Evolutionary conservation across 1,140 invertebrate genomes (phyloP), one percentile per base, ranked within the genome.

Genomic region (Acromyrmex charruanus): DNA sequence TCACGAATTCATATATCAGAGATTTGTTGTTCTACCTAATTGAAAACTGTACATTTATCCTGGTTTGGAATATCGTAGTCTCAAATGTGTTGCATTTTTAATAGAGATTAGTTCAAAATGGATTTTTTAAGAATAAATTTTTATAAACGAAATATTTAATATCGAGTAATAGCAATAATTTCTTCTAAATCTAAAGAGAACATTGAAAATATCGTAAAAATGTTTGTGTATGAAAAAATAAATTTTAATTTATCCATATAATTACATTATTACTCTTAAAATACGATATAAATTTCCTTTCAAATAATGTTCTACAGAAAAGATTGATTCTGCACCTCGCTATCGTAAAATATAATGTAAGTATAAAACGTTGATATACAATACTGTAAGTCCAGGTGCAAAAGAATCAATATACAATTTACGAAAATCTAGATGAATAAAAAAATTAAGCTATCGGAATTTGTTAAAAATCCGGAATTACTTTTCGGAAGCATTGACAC

Each of bases 221-320:
- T n/a, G 9, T 44, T 44, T 2, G 9, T 44, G 28, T 4, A n/a
- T 3, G 3, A 65, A 9, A 28, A 35, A 65, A 5, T 79, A 6
- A 25, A 79, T 44, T 77, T 18, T 39, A 77, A 77, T 74, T 39
- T 58, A 79, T 51, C 44, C 58, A 39, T 21, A 31, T 63, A 25
- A 25, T 44, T 44, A 44, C 39, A 79, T 79, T 79, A 65, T 53
- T 66, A 44, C 21, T 53, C 7, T 21, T 28, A 7, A 51, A 79
- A 79, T 61, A 63, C 10, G 16, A 3, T 12, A 12, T 16, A 79
- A 51, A 79, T 66, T 79, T 44, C 6, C n/a, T 14, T 44, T 21
- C 7, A 28, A 49, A 63, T 21, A 14, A 77, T 21, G 6, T n/a
- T 5, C 21, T 44, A 16, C 35, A 66, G 12, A 28, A 79, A 66